phyloP scores from a whole-genome alignment of 2,113 vertebrate species.

The Seriola rivoliana region DNA sequence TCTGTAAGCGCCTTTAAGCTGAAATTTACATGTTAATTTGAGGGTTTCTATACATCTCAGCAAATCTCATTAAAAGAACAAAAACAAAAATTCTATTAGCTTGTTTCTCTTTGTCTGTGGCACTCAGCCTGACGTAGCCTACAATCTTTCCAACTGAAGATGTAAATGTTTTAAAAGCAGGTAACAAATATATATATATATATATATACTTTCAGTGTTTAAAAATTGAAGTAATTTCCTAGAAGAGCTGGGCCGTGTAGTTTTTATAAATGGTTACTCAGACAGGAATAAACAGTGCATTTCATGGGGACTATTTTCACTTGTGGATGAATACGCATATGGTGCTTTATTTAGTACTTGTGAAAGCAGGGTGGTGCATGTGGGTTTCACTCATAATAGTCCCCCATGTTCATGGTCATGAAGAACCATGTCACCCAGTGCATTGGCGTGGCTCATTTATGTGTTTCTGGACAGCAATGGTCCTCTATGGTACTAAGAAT shows the following conservation, averaged over 20 bases:
- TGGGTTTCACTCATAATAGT: too few species aligned
- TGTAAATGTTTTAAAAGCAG: background rate
- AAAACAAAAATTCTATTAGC: background rate
- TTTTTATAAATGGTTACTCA: background rate
- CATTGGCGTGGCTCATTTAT: background rate
- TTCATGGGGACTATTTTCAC: background rate
- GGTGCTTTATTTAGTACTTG: too few species aligned
- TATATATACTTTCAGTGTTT: too few species aligned
- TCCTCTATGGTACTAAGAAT: background rate
- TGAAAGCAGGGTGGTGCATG: too few species aligned
- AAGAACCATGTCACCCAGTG: background rate
- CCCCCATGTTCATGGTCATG: background rate
- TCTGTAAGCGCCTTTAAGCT: background rate
- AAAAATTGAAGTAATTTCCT: too few species aligned
- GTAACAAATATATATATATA: background rate
- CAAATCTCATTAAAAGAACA: background rate
- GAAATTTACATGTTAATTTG: background rate
- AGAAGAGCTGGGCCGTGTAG: too few species aligned
- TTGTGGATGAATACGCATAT: background rate
- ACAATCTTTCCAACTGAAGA: background rate
- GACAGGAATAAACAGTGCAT: too few species aligned
- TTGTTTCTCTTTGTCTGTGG: too few species aligned
- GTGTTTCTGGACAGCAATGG: background rate
- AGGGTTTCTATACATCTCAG: background rate
- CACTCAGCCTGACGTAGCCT: too few species aligned